Evolutionary conservation across 2,797 vertebrate genomes (phyloP).

Genomic region (Epinephelus malabaricus): DNA sequence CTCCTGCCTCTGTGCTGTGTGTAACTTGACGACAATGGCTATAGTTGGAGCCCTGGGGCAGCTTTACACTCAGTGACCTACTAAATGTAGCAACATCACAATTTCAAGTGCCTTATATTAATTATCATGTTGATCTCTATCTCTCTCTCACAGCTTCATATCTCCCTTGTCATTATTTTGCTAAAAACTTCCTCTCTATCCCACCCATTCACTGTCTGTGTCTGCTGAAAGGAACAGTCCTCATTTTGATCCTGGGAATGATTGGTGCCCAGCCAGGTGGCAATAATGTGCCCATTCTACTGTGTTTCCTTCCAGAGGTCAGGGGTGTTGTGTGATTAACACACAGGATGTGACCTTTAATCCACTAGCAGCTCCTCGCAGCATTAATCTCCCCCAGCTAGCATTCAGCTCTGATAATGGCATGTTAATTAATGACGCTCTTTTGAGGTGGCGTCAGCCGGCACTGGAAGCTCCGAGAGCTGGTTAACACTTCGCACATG

Average conservation of each 20-base stretch:
- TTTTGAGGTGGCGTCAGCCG: conserved; percentile 61
- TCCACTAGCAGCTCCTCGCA: conserved; percentile 84
- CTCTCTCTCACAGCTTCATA: background rate
- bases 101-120: background rate
- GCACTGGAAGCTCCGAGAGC: conserved; percentile 43
- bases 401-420: conserved; percentile 84
- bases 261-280: conserved; percentile 85
- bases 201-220: conserved; percentile 17
- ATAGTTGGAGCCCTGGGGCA: conserved; percentile 28
- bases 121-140: conserved; percentile 5
- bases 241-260: conserved; percentile 78
- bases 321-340: conserved; percentile 88
- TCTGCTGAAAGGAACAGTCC: conserved; percentile 40
- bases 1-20: conserved; percentile 21
- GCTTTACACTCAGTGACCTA: conserved; percentile 39
- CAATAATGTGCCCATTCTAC: conserved; percentile 90
- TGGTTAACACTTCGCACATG: conserved; percentile 69
- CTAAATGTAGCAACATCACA: conserved; percentile 1
- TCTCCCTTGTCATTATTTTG: conserved; percentile 10
- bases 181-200: conserved; percentile 5
- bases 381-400: conserved; percentile 86
- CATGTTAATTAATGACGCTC: conserved; percentile 88
- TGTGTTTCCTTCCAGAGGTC: conserved; percentile 88
- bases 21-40: conserved; percentile 44
- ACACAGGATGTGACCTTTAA: conserved; percentile 90